These are phyloP conservation scores for Agriotes lineatus DNA, from an alignment of 2,888 invertebrate genomes.

Conservation along the genomic window DNA sequence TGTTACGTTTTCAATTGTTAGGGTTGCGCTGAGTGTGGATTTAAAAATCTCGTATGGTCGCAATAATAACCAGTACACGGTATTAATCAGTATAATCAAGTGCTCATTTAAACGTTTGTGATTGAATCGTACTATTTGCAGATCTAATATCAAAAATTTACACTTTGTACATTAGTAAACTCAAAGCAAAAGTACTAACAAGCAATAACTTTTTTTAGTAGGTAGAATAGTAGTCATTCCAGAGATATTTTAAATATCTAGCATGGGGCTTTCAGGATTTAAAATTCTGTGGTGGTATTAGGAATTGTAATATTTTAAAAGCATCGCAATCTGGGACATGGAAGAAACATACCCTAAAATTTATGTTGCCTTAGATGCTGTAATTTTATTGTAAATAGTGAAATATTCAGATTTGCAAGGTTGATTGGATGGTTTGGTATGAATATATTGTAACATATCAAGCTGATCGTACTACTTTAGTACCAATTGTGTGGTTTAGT, in stretches of 20 bases:
- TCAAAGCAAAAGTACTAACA: not conserved
- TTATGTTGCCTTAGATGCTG: no score
- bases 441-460: not conserved
- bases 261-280: no score
- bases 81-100: constrained; percentile 9
- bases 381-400: no score
- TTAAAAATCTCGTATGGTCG: not conserved
- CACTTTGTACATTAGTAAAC: not conserved
- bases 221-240: not conserved
- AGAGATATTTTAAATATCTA: not conserved
- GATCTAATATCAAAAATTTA: not conserved
- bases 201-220: constrained; percentile 3
- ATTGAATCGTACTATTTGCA: constrained; percentile 18
- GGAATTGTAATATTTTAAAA: no score
- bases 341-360: no score
- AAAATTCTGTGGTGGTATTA: no score
- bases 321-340: no score
- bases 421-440: no score
- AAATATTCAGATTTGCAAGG: no score
- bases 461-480: not conserved
- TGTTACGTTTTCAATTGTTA: not conserved
- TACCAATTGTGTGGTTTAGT: not conserved
- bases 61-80: not conserved
- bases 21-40: not conserved
- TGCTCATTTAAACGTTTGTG: constrained; percentile 9